Evolutionary conservation across 2,888 invertebrate species (phyloP).

Genomic region (Ormyrus rosae): DNA sequence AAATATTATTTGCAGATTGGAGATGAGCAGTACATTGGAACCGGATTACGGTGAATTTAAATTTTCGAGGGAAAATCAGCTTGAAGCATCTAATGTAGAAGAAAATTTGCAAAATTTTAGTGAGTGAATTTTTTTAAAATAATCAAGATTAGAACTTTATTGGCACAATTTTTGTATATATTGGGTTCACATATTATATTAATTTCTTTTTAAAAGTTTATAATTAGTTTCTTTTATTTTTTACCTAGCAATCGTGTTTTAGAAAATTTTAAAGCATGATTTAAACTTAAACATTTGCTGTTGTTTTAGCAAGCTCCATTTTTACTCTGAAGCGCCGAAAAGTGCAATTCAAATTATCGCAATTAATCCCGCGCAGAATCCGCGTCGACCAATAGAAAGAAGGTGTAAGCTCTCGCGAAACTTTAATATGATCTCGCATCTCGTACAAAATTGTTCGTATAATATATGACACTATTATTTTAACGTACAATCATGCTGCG

Average conservation of each 20-base stretch:
- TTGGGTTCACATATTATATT: background rate
- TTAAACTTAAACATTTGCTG: background rate
- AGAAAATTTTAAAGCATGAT: background rate
- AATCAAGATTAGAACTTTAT: background rate
- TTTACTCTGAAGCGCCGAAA: background rate
- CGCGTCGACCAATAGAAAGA: constrained; percentile 28
- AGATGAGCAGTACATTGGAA: constrained; percentile 74
- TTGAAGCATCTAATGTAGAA: constrained; percentile 60
- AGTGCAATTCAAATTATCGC: constrained; percentile 26
- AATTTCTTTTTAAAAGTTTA: background rate
- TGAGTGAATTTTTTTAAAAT: constrained; percentile 53
- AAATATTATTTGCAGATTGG: constrained; percentile 67
- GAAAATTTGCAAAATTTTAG: constrained; percentile 67
- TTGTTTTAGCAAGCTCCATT: background rate
- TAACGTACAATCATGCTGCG: background rate
- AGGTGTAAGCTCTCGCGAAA: background rate
- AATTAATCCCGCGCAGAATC: constrained; percentile 37
- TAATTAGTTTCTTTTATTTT: background rate
- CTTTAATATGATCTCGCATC: background rate
- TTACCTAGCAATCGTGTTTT: no score
- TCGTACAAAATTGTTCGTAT: constrained; percentile 22
- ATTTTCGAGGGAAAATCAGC: constrained; percentile 62
- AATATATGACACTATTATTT: background rate
- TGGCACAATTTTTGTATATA: background rate
- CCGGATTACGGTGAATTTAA: constrained; percentile 72